These are phyloP conservation scores for Zaprionus ghesquierei DNA, from an alignment of 1,140 invertebrate species.

Conservation along the genomic window DNA sequence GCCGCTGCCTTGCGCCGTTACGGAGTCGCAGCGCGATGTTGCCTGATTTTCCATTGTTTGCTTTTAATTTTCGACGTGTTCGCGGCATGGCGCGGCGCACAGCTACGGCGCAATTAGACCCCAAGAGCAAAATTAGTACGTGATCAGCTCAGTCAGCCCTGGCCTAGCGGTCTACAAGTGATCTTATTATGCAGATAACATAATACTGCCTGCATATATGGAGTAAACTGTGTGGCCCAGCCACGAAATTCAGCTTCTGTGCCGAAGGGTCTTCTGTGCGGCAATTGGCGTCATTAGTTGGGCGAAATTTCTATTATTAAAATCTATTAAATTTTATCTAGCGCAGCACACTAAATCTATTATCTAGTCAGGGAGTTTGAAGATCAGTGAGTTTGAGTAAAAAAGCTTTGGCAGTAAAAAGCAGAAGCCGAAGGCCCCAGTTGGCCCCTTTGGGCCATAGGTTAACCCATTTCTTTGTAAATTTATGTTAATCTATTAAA, in stretches of 20 bases:
- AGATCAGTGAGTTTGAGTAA: background rate
- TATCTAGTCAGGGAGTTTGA: background rate
- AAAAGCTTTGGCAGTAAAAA: background rate
- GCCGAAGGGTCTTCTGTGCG: background rate
- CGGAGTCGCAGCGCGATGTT: constrained; percentile 8
- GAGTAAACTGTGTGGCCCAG: background rate
- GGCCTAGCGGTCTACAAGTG: constrained; percentile 32
- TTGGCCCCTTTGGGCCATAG: too few species aligned
- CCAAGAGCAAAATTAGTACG: constrained; percentile 34
- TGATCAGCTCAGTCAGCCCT: constrained; percentile 24
- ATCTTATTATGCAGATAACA: constrained; percentile 40
- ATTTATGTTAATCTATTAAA: too few species aligned
- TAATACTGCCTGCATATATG: background rate
- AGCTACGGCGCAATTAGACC: constrained; percentile 23
- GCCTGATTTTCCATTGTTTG: constrained; percentile 63
- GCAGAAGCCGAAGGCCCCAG: background rate
- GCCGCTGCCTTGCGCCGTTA: constrained; percentile 38
- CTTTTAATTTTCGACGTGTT: constrained; percentile 73
- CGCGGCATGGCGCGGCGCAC: constrained; percentile 22
- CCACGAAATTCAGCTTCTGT: background rate
- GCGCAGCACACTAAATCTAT: background rate
- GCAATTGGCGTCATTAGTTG: background rate
- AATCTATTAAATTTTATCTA: background rate
- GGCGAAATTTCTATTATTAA: background rate
- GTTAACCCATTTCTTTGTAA: too few species aligned